phyloP scores from a whole-genome alignment of 2,113 vertebrate genomes.

The Centropristis striata region DNA sequence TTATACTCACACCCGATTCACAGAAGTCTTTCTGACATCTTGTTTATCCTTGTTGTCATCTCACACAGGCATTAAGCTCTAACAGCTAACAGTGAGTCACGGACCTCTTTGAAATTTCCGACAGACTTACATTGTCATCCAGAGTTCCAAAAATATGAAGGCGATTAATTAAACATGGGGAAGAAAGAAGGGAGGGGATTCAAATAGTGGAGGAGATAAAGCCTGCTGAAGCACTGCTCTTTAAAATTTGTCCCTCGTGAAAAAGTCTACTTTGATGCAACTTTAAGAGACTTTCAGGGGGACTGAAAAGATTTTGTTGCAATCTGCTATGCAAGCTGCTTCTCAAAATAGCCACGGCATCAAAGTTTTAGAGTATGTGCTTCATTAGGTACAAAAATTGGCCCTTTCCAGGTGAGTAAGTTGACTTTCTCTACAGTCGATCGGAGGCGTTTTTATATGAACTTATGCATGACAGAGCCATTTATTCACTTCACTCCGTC shows the following conservation, averaged over 20 bases:
- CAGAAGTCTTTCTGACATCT: constrained; percentile 38
- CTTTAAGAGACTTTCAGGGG: constrained; percentile 17
- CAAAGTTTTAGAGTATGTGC: constrained; percentile 23
- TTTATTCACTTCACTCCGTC: constrained; percentile 5
- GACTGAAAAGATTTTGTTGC: constrained; percentile 4
- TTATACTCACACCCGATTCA: constrained; percentile 24
- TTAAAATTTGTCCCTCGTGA: constrained; percentile 1
- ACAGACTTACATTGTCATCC: constrained; percentile 49
- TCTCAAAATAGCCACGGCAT: constrained; percentile 43
- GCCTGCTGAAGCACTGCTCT: constrained; percentile 12
- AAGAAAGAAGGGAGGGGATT: constrained; percentile 13
- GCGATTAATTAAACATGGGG: constrained; percentile 68
- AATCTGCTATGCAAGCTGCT: constrained; percentile 25
- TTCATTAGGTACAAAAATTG: constrained; percentile 3
- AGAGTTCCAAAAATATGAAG: constrained; percentile 56
- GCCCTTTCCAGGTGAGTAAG: constrained; percentile 46
- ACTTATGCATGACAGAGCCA: not conserved
- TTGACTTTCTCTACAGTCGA: not conserved
- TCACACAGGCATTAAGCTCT: constrained; percentile 41
- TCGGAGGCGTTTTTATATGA: not conserved
- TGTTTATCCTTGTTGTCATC: constrained; percentile 40
- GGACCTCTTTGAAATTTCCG: constrained; percentile 31
- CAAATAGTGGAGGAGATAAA: constrained; percentile 31
- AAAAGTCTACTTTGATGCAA: constrained; percentile 5
- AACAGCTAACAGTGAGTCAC: constrained; percentile 45